Evolutionary conservation across 2,888 invertebrate species (phyloP).

Genomic region (Meteorus cinctellus): DNA sequence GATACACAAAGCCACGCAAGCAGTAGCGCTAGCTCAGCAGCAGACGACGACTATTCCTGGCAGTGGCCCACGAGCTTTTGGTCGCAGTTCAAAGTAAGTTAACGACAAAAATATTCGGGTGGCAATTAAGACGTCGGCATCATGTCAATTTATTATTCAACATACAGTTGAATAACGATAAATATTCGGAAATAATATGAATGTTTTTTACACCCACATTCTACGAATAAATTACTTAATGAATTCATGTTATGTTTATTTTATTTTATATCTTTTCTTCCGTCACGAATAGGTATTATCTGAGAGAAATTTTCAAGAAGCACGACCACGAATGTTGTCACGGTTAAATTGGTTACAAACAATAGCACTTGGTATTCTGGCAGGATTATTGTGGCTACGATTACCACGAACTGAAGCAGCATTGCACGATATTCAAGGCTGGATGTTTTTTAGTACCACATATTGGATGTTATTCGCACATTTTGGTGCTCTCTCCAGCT

Average conservation of each 20-base stretch:
- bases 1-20: slow-evolving; percentile 82
- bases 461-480: slow-evolving; percentile 89
- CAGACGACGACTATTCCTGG: slow-evolving; percentile 80
- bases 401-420: slow-evolving; percentile 84
- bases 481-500: slow-evolving; percentile 85
- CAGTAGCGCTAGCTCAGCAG: slow-evolving; percentile 79
- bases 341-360: slow-evolving; percentile 87
- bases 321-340: slow-evolving; percentile 83
- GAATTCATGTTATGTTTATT: slow-evolving; percentile 22
- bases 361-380: slow-evolving; percentile 81
- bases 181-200: neutral
- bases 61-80: slow-evolving; percentile 86
- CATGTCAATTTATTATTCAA: slow-evolving; percentile 22
- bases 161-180: neutral
- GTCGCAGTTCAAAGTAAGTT: slow-evolving; percentile 81
- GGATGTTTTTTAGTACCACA: slow-evolving; percentile 89
- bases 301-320: slow-evolving; percentile 84
- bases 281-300: slow-evolving; percentile 77
- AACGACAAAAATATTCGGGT: slow-evolving; percentile 32
- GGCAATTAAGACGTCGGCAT: slow-evolving; percentile 33
- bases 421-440: slow-evolving; percentile 85
- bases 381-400: slow-evolving; percentile 86
- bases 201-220: neutral
- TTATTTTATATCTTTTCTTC: slow-evolving; percentile 22
- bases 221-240: too few relatives aligned